These are phyloP conservation scores for Tenthredo notha DNA, from an alignment of 2,888 invertebrate genomes.

Conservation along the genomic window DNA sequence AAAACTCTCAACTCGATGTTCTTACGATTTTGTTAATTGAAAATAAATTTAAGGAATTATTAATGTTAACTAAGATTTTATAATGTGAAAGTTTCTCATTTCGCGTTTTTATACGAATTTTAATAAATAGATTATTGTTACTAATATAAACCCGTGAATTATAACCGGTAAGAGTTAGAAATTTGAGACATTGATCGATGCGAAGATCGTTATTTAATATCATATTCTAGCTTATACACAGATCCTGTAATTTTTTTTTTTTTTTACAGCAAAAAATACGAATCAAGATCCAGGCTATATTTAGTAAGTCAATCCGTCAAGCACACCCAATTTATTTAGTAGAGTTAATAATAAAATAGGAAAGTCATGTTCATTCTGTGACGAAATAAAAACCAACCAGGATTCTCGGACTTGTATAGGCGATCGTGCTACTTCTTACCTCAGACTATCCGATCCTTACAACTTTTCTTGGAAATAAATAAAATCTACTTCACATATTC, in stretches of 20 bases:
- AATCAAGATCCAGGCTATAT: background rate
- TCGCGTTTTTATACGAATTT: background rate
- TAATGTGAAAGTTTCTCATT: constrained; percentile 6
- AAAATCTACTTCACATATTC: background rate
- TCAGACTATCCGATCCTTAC: background rate
- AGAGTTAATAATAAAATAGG: constrained; percentile 19
- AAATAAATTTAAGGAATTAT: background rate
- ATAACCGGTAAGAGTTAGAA: background rate
- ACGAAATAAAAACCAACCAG: background rate
- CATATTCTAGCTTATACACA: background rate
- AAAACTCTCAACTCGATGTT: background rate
- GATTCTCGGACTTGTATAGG: background rate
- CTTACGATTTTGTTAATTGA: background rate
- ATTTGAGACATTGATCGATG: constrained; percentile 12
- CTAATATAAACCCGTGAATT: background rate
- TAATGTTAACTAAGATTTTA: background rate
- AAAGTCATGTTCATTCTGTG: constrained; percentile 21
- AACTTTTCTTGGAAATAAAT: background rate
- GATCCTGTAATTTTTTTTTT: background rate
- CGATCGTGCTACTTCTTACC: background rate
- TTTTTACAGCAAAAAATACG: background rate
- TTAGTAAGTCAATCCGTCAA: background rate
- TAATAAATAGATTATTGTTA: background rate
- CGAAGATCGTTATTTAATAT: background rate
- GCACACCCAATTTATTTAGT: constrained; percentile 5